Conservation (phyloP, 2,113 vertebrate species). For the Cairina moschata region DNA sequence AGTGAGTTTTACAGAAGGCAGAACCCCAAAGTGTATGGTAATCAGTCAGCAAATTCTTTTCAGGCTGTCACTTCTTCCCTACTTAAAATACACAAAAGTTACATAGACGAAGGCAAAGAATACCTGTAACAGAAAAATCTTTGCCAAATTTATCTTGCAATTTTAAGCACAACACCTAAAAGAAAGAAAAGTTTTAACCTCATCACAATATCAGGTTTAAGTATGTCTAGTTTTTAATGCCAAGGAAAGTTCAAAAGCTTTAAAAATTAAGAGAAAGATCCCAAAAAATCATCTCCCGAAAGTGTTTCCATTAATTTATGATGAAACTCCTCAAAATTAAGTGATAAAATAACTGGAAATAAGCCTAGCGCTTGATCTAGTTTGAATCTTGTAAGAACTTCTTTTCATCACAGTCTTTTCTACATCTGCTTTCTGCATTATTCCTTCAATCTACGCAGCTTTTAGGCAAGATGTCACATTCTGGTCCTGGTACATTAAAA, state of each 20-base stretch:
- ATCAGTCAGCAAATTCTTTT: constrained; percentile 53
- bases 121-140: background rate
- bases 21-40: constrained; percentile 52
- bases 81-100: constrained; percentile 28
- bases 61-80: constrained; percentile 49
- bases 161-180: constrained; percentile 14
- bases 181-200: background rate
- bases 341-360: background rate
- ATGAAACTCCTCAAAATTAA: background rate
- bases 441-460: background rate
- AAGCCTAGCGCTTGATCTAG: background rate
- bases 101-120: constrained; percentile 39
- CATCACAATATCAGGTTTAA: background rate
- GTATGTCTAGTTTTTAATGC: background rate
- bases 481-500: background rate
- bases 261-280: background rate
- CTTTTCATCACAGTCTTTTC: background rate
- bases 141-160: constrained; percentile 17
- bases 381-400: background rate
- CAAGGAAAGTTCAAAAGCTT: background rate
- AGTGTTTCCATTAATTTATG: background rate
- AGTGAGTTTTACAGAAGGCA: constrained; percentile 55
- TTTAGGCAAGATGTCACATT: background rate
- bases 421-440: background rate
- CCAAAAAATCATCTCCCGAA: background rate